Base-by-base conservation (phyloP, 2,113 vertebrate species). In the Mystacornis crossleyi region DNA sequence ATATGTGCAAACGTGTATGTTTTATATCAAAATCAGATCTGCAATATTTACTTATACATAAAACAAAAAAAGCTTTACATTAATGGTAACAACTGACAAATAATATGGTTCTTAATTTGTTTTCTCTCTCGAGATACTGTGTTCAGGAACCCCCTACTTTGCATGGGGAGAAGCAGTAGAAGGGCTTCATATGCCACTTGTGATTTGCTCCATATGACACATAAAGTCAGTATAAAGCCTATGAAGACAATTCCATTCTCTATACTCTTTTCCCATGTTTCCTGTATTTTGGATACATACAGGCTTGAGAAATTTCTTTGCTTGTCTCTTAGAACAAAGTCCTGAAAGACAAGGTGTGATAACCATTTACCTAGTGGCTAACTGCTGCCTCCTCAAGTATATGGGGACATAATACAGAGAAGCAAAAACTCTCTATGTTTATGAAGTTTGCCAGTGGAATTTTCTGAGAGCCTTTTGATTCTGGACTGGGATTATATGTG, bases 381-480 rank as follows among this genome's bases (percentile, higher is more conserved):
- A 77, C 34, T 85, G 38, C 86, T 90, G 26, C 65, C 26, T 71
- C 31, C 89, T 94, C 47, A 94, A 91, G 42, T 45, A 25, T 10
- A 10, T 23, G 4, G 42, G 36, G 50, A 89, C 13, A 50, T 70
- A 58, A 23, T 60, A 81, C 40, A n/a, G 47, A 88, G 65, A 96
- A 45, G n/a, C 4, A 93, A 92, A 86, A 90, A 89, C 43, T 94
- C 55, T 9, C 69, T 74, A 85, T 25, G 21, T 81, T 81, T 96
- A 91, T 70, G 36, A 92, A 43, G 21, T 55, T 83, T 93, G 57
- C 60, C 83, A 73, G 65, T 70, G 67, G 29, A 92, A 75, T 96
- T 93, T 91, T 96, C 75, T 70, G 75, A 82, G 81, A 65, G 70
- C 47, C 84, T 91, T 91, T 87, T 77, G 91, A 93, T 84, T 96